phyloP scores from a whole-genome alignment of 1,140 invertebrate species.

The Planococcus citri region DNA sequence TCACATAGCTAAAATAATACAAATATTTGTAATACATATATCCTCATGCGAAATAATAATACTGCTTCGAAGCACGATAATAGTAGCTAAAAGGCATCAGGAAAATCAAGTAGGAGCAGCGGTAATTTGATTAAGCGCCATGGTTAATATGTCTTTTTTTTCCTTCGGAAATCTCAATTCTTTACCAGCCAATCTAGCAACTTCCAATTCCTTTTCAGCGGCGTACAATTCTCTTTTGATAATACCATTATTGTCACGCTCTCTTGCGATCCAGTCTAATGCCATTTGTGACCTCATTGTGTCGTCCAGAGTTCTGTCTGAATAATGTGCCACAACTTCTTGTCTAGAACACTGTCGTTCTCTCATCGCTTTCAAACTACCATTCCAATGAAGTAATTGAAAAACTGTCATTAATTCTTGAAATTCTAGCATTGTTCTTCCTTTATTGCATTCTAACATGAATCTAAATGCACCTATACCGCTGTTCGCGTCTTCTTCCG shows the following conservation, averaged over 20 bases:
- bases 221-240: slow-evolving; percentile 65
- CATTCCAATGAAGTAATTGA: slow-evolving; percentile 91
- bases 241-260: slow-evolving; percentile 67
- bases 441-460: slow-evolving; percentile 86
- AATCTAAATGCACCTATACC: slow-evolving; percentile 89
- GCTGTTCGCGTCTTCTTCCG: slow-evolving; percentile 64
- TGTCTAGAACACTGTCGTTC: slow-evolving; percentile 88
- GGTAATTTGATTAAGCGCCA: slow-evolving; percentile 57
- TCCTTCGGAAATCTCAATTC: slow-evolving; percentile 90
- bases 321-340: slow-evolving; percentile 90
- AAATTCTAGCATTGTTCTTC: slow-evolving; percentile 88
- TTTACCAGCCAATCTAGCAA: slow-evolving; percentile 74
- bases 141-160: slow-evolving; percentile 84
- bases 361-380: slow-evolving; percentile 79
- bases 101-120: slow-evolving; percentile 25
- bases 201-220: slow-evolving; percentile 76
- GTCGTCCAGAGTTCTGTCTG: slow-evolving; percentile 75
- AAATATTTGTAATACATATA: neutral
- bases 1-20: neutral
- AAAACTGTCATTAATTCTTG: slow-evolving; percentile 95
- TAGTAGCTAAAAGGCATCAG: too few relatives aligned
- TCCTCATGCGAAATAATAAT: too few relatives aligned
- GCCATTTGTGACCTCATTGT: slow-evolving; percentile 95
- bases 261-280: slow-evolving; percentile 83
- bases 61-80: too few relatives aligned